Evolutionary conservation across 2,888 invertebrate species (phyloP), one percentile per base, ranked within the genome.

Genomic region (Hipparchia semele): DNA sequence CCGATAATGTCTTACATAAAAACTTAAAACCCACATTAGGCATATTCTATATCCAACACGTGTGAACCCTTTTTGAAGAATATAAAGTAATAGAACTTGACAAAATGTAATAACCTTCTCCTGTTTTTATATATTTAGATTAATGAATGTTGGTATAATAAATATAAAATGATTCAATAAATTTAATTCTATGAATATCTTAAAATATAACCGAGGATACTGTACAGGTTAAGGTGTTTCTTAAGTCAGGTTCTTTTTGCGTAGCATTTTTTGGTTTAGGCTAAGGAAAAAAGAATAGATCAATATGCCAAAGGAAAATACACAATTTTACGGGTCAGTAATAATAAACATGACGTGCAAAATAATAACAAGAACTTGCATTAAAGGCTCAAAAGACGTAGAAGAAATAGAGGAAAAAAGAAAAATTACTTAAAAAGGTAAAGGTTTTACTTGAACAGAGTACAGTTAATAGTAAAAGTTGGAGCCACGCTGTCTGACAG

Each of bases 401-500:
- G 5, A 3, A 53, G 10, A 53, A 10, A 53, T 53, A 4, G 39
- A 39, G 39, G 39, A 39, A 39, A 39, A 39, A 39, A 39, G 2
- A 4, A 39, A 39, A 39, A 39, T 39, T 39, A 4, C n/a, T 54
- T 6, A 2, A 54, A 54, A 54, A 54, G n/a, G 12, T 6, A n/a
- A 6, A n/a, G n/a, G 5, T 13, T 58, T 56, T 8, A 54, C 46
- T 33, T n/a, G 51, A 6, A 39, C 51, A 54, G 54, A 54, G 51
- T 66, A 45, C 10, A 33, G 33, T 39, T 59, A 10, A 72, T 68
- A 70, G 72, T 68, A 59, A 64, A 64, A 72, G 64, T 72, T 46
- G 70, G 72, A 23, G 68, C 74, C 74, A 72, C 67, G 64, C 74
- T 10, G 74, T 75, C 74, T 75, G 70, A 13, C 39, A 39, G 51